Evolutionary conservation across 2,888 invertebrate species (phyloP).

Genomic region (Mactromeris polynyma): DNA sequence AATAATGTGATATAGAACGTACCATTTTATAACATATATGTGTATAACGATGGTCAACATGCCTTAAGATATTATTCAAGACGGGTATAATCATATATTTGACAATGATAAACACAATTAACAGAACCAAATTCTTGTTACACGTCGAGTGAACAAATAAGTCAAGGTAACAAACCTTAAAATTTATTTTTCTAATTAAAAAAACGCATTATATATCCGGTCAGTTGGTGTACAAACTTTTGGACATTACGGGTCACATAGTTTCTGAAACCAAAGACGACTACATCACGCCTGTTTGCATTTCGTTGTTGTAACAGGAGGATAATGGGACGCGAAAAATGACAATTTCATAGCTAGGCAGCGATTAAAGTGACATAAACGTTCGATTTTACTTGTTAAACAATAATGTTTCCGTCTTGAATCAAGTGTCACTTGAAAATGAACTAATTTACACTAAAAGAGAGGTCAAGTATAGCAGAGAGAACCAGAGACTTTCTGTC

Average conservation of each 20-base stretch:
- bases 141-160: no score
- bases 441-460: conserved; percentile 30
- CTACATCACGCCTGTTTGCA: not conserved
- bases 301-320: conserved; percentile 26
- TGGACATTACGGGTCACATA: conserved; percentile 14
- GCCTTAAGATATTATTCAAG: no score
- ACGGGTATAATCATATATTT: no score
- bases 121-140: no score
- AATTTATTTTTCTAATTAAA: not conserved
- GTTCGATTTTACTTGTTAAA: conserved; percentile 46
- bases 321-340: conserved; percentile 35
- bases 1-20: no score
- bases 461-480: conserved; percentile 19
- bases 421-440: conserved; percentile 20
- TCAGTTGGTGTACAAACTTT: not conserved
- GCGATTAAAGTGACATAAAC: conserved; percentile 48
- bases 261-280: not conserved
- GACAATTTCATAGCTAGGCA: conserved; percentile 45
- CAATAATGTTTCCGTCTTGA: conserved; percentile 40
- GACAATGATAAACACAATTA: no score
- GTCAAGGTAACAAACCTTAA: not conserved
- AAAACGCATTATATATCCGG: conserved; percentile 4
- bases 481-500: conserved; percentile 33
- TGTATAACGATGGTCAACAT: no score
- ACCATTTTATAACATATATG: no score